These are phyloP conservation scores for Gallinago jamesoni DNA, from an alignment of 2,113 vertebrate species.

Conservation along the genomic window DNA sequence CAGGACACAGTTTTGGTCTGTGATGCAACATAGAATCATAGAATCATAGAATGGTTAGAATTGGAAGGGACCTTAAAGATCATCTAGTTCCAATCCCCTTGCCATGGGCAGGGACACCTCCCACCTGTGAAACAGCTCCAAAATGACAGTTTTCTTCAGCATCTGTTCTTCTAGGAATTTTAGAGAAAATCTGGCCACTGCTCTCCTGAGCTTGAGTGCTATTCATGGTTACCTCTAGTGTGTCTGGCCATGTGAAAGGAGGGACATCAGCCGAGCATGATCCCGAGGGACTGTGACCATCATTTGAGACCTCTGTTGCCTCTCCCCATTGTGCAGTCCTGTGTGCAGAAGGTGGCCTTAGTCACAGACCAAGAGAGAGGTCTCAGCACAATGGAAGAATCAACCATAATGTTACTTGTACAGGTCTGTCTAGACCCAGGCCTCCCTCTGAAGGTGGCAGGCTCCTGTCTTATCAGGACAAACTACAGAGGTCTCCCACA, in stretches of 20 bases:
- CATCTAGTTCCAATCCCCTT: too few relatives aligned
- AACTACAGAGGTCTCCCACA: not conserved
- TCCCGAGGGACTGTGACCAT: not conserved
- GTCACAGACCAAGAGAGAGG: not conserved
- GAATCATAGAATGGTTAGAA: too few relatives aligned
- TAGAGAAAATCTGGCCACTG: not conserved
- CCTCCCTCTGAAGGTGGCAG: not conserved
- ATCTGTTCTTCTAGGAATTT: not conserved
- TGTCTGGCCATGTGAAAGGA: not conserved
- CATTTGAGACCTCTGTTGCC: not conserved
- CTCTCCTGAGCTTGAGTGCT: not conserved
- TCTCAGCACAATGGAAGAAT: not conserved
- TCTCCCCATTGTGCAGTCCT: not conserved
- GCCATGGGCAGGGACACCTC: too few relatives aligned
- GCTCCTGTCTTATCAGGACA: not conserved
- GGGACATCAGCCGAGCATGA: not conserved
- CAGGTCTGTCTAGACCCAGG: not conserved
- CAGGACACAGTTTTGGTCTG: not conserved
- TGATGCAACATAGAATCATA: not conserved
- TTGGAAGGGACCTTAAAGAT: too few relatives aligned
- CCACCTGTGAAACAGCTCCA: not conserved
- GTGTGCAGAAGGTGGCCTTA: not conserved
- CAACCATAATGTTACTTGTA: not conserved
- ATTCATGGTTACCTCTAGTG: not conserved
- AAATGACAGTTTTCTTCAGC: not conserved